Percentiles rank a stretch among this genome's conserved stretches.
phyloP scores from a whole-genome alignment of 2,113 vertebrate species.

The Pelodiscus sinensis region DNA sequence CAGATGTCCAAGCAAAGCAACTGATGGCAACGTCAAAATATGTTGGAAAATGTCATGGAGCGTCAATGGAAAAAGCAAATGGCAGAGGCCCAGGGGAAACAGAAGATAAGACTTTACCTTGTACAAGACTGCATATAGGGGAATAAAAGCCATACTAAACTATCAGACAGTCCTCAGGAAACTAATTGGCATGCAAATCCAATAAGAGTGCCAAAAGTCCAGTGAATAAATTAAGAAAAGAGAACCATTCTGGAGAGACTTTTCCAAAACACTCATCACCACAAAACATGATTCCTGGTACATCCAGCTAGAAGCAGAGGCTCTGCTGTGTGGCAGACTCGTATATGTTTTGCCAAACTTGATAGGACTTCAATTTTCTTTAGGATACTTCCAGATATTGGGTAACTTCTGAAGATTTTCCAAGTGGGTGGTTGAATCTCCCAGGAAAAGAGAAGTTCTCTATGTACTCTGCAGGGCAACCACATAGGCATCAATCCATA shows the following conservation, averaged over 20 bases:
- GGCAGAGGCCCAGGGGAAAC: background rate
- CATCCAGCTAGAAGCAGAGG: background rate
- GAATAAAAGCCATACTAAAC: background rate
- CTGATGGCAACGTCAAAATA: background rate
- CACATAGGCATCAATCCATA: background rate
- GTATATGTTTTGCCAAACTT: background rate
- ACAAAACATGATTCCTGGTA: background rate
- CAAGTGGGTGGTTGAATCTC: background rate
- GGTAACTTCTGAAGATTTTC: background rate
- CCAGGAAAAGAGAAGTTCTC: background rate
- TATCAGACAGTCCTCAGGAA: background rate
- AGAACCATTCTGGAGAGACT: background rate
- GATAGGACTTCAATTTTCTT: background rate
- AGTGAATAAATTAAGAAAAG: background rate
- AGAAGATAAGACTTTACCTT: background rate
- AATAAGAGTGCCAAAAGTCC: background rate
- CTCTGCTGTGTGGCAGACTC: background rate
- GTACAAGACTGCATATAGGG: background rate
- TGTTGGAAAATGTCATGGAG: background rate
- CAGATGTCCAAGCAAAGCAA: background rate
- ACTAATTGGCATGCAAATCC: background rate
- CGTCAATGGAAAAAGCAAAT: background rate
- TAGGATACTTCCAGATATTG: background rate
- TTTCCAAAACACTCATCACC: background rate
- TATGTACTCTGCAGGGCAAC: background rate